These are phyloP conservation scores for Hirtodrosophila histrioides DNA, from an alignment of 2,888 invertebrate species.

Conservation along the genomic window DNA sequence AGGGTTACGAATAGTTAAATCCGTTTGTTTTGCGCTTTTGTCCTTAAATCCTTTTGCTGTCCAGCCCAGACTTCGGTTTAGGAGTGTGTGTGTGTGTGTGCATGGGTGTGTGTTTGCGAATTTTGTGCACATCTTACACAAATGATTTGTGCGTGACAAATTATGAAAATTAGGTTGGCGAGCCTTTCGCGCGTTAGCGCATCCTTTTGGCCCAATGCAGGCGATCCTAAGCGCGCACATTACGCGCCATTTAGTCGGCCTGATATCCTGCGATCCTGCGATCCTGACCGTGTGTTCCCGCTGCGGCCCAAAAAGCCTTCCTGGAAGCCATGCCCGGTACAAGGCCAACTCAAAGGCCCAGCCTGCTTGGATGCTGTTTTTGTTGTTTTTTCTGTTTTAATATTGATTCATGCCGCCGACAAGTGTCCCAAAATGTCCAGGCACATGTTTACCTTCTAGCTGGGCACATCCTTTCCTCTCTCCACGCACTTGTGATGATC, in stretches of 20 bases:
- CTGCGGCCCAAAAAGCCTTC: constrained; percentile 34
- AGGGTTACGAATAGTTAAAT: constrained; percentile 73
- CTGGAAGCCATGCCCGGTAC: constrained; percentile 30
- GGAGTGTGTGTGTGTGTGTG: constrained; percentile 1
- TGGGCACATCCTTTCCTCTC: constrained; percentile 21
- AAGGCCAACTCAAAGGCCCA: constrained; percentile 23
- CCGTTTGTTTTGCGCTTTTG: constrained; percentile 73
- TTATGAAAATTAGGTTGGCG: constrained; percentile 72
- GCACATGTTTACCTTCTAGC: constrained; percentile 31
- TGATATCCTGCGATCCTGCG: not conserved
- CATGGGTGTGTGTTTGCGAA: constrained; percentile 47
- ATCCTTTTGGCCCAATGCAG: constrained; percentile 31
- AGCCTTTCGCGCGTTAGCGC: constrained; percentile 54
- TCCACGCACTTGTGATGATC: not conserved
- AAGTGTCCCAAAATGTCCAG: constrained; percentile 32
- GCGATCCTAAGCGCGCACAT: constrained; percentile 18
- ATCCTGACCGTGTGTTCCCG: not conserved
- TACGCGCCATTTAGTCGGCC: constrained; percentile 17
- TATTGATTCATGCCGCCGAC: constrained; percentile 50
- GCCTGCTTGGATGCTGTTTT: not conserved
- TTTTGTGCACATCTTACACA: constrained; percentile 61
- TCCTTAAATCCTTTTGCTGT: constrained; percentile 69
- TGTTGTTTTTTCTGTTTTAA: not conserved
- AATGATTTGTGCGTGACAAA: constrained; percentile 78
- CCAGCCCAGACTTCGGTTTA: constrained; percentile 38